phyloP scores from a whole-genome alignment of 2,888 invertebrate genomes.

The Dryobotodes eremita region DNA sequence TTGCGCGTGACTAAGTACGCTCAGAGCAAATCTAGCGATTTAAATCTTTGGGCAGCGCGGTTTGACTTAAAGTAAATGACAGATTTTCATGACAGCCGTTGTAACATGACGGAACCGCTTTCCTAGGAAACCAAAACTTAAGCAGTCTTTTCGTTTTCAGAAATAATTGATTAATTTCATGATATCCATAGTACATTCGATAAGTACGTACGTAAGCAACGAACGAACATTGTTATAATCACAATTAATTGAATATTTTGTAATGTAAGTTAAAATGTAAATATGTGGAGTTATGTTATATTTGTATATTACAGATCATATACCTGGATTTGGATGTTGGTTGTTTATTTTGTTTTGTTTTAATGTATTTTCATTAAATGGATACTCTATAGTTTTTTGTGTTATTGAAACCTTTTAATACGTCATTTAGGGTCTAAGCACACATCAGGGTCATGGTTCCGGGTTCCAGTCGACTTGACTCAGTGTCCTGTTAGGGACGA shows the following conservation, averaged over 20 bases:
- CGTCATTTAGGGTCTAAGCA: not conserved
- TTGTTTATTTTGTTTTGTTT: slow-evolving; percentile 58
- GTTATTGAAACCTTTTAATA: slow-evolving; percentile 4
- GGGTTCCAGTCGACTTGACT: not conserved
- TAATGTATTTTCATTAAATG: slow-evolving; percentile 57
- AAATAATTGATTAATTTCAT: not conserved
- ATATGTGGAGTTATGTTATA: slow-evolving; percentile 28
- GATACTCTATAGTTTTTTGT: slow-evolving; percentile 31
- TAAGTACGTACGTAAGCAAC: slow-evolving; percentile 19
- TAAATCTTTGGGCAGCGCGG: no score
- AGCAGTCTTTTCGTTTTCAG: not conserved
- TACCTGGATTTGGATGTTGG: slow-evolving; percentile 46
- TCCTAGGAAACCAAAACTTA: no score
- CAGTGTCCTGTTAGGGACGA: not conserved
- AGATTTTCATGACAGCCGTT: no score
- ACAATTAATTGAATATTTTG: slow-evolving; percentile 21
- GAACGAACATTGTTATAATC: slow-evolving; percentile 27
- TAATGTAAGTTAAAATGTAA: slow-evolving; percentile 37
- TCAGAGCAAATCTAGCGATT: no score
- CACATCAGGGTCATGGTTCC: not conserved
- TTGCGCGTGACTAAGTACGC: no score
- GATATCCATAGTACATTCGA: slow-evolving; percentile 1
- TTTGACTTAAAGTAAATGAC: no score
- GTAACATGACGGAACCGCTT: no score
- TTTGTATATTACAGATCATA: slow-evolving; percentile 49